These are phyloP conservation scores for Cancer borealis DNA, from an alignment of 2,888 invertebrate species.

Conservation along the genomic window DNA sequence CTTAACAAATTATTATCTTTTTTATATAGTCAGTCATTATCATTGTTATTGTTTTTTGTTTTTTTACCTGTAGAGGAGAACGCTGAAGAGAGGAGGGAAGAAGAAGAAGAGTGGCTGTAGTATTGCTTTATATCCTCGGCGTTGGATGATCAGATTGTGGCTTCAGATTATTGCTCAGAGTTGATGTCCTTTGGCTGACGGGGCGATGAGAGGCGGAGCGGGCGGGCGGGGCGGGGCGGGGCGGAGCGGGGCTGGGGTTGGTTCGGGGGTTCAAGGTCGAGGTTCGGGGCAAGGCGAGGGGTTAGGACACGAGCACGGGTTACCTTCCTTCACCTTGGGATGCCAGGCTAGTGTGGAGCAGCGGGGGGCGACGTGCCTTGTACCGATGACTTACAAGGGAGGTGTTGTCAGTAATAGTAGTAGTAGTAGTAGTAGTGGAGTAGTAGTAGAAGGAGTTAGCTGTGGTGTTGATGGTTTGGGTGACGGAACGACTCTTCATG, in stretches of 20 bases:
- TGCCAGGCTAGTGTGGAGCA: constrained; percentile 13
- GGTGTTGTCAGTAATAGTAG: not conserved
- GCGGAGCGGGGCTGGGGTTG: not conserved
- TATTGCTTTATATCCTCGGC: constrained; percentile 29
- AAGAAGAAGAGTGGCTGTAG: not conserved
- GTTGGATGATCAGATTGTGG: not conserved
- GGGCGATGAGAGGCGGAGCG: not conserved
- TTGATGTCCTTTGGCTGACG: not conserved
- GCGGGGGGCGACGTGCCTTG: constrained; percentile 15
- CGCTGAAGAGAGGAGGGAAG: not conserved
- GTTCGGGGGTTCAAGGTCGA: too few species aligned
- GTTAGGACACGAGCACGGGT: not conserved
- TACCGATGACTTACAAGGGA: not conserved
- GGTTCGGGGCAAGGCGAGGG: not conserved
- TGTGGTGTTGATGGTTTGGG: constrained; percentile 45
- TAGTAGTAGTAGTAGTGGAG: not conserved
- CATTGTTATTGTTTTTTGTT: not conserved
- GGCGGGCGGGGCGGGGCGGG: constrained; percentile 28
- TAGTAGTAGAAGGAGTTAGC: not conserved
- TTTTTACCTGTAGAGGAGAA: not conserved
- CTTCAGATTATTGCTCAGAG: constrained; percentile 63
- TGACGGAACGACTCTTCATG: constrained; percentile 43
- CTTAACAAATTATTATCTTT: too few species aligned
- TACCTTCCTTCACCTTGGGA: not conserved
- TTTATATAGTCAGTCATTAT: not conserved